Conservation (phyloP, 2,797 vertebrate genomes). For the Pangasius mekongensis region DNA sequence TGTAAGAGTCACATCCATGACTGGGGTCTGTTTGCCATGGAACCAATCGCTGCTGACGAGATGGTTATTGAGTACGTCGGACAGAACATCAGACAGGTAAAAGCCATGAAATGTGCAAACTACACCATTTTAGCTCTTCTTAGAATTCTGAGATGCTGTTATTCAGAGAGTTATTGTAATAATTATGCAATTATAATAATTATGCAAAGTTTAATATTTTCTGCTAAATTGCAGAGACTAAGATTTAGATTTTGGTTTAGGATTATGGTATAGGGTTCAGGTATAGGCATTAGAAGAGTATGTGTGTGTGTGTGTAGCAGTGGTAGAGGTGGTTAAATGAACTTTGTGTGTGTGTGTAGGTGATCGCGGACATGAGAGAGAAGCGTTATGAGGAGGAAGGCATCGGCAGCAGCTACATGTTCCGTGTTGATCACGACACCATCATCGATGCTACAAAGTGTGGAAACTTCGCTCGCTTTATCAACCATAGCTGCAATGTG, state of each 20-base stretch:
- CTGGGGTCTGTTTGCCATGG: slow-evolving; percentile 97
- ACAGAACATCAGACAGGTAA: slow-evolving; percentile 97
- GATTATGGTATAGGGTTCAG: not conserved
- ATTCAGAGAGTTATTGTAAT: no score
- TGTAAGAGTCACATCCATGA: slow-evolving; percentile 96
- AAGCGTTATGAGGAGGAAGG: slow-evolving; percentile 96
- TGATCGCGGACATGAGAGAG: slow-evolving; percentile 97
- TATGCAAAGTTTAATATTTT: not conserved
- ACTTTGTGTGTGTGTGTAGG: slow-evolving; percentile 69
- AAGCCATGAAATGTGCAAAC: slow-evolving; percentile 14
- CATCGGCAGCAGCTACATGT: slow-evolving; percentile 99
- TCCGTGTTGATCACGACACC: slow-evolving; percentile 96
- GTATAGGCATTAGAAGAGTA: not conserved
- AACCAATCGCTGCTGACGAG: slow-evolving; percentile 97
- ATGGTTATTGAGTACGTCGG: slow-evolving; percentile 99
- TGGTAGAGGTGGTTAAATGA: not conserved
- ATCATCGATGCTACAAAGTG: slow-evolving; percentile 98
- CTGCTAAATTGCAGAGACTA: not conserved
- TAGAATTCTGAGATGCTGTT: not conserved
- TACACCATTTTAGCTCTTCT: not conserved
- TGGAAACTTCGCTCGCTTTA: slow-evolving; percentile 96
- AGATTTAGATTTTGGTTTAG: not conserved
- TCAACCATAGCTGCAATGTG: slow-evolving; percentile 99
- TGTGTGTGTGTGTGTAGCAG: not conserved
- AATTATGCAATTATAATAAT: not conserved